phyloP scores from a whole-genome alignment of 1,140 invertebrate species.

The Temnothorax curvispinosus region DNA sequence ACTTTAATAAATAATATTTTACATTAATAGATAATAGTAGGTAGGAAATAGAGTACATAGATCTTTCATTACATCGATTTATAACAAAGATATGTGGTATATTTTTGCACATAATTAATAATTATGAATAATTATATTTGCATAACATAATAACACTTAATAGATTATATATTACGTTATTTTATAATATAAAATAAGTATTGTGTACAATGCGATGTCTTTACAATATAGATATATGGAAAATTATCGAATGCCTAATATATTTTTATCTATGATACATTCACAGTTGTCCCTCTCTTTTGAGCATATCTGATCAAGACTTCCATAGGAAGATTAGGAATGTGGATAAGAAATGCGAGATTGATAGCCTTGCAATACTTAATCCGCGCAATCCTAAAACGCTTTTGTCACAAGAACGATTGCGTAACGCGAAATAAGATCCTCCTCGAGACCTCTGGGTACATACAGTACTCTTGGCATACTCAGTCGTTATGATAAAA shows the following conservation, averaged over 20 bases:
- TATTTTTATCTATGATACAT: not conserved
- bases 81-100: too few relatives aligned
- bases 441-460: not conserved
- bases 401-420: not conserved
- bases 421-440: not conserved
- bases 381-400: not conserved
- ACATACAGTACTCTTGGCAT: not conserved
- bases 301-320: conserved; percentile 4
- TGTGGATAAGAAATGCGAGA: conserved; percentile 47
- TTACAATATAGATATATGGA: conserved; percentile 15
- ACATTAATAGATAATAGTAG: too few relatives aligned
- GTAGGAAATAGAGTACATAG: too few relatives aligned
- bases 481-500: conserved; percentile 87
- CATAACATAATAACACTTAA: not conserved
- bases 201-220: not conserved
- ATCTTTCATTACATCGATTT: too few relatives aligned
- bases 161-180: not conserved
- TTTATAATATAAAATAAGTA: conserved; percentile 20
- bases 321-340: conserved; percentile 32
- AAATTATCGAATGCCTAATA: not conserved
- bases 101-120: too few relatives aligned
- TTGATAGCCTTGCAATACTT: not conserved
- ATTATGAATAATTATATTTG: not conserved
- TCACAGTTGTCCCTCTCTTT: conserved; percentile 22
- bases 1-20: too few relatives aligned